Evolutionary conservation across 2,113 vertebrate genomes (phyloP), one percentile per base, ranked within the genome.

Genomic region (Scophthalmus maximus): DNA sequence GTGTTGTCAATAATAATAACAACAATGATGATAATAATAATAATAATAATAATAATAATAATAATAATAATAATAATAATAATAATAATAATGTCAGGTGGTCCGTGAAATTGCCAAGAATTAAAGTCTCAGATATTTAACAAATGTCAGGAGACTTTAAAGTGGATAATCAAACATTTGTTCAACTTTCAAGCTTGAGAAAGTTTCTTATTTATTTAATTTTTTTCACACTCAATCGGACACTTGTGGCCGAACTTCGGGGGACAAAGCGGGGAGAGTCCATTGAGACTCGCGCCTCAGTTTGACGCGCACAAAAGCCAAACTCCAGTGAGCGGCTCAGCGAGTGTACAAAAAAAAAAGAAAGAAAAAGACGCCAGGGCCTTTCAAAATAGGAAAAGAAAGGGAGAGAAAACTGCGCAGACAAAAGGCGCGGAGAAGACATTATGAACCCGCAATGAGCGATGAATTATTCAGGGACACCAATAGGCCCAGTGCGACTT

Each of bases 391-490:
- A 94, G 94, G 94, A 91, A 94, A 94, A 98, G 95, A 98, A 97
- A 97, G 94, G 94, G 95, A 95, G 94, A 95, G 96, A 84, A 89
- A 98, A 97, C 93, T 95, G 95, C 92, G 87, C 79, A 90, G 94
- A 99, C 96, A 99, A 99, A 97, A 94, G 96, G 82, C 95, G 34
- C 83, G 93, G 96, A 97, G 96, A 95, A 94, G 95, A 99, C 97
- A 98, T 98, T 97, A 98, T 97, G 96, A 95, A 94, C 95, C 95
- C 94, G 95, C 97, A 99, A 99, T 98, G 96, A 98, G 96, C 96
- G 96, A 99, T 99, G 98, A 99, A 99, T 99, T 97, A 99, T 99
- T 99, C 97, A 99, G 94, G 95, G 95, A 94, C 92, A 91, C 92
- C 94, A 94, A 95, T 95, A 93, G 95, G 91, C 91, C 91, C 94